Evolutionary conservation across 2,888 invertebrate species (phyloP), one percentile per base, ranked within the genome.

Genomic region (Hemicrepidius hirtus): DNA sequence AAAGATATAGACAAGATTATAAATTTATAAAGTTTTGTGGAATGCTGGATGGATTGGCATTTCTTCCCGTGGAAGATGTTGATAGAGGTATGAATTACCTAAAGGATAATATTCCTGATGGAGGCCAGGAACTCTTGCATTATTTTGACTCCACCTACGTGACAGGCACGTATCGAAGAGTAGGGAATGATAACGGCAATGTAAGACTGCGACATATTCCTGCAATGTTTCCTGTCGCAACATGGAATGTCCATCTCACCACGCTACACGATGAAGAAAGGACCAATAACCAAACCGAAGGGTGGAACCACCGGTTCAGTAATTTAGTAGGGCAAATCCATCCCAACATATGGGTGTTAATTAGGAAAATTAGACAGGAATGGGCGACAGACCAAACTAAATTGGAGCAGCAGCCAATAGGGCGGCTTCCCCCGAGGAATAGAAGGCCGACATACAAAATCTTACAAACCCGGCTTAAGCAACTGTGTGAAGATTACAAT

Each of bases 21-120:
- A 41, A 18, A 1, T 62, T 62, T 13, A 44, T 20, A 40, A 40
- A 44, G 10, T 41, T 62, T 32, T 62, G 46, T 46, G 46, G 46
- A 44, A 62, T 62, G 62, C 24, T 62, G 7, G 46, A 62, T 28
- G 46, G 28, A 6, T 20, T 41, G 18, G 40, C 32, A 13, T 41
- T n/a, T n/a, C n/a, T n/a, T n/a, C n/a, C n/a, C n/a, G n/a, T n/a
- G n/a, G n/a, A n/a, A n/a, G n/a, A n/a, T 62, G 41, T 62, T 20
- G 6, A 13, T 4, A 20, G 5, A 24, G 62, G 62, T 24, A 41
- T 62, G 44, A 16, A 37, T 12, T 62, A 41, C 28, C 44, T 62
- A 18, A 18, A 24, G 20, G 41, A 20, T 24, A 41, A 41, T 13
- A 41, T 41, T 4, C 62, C 63, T n/a, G 49, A 63, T 28, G 35